These are phyloP conservation scores for Toxotes jaculatrix DNA, from an alignment of 2,113 vertebrate species.

Conservation along the genomic window DNA sequence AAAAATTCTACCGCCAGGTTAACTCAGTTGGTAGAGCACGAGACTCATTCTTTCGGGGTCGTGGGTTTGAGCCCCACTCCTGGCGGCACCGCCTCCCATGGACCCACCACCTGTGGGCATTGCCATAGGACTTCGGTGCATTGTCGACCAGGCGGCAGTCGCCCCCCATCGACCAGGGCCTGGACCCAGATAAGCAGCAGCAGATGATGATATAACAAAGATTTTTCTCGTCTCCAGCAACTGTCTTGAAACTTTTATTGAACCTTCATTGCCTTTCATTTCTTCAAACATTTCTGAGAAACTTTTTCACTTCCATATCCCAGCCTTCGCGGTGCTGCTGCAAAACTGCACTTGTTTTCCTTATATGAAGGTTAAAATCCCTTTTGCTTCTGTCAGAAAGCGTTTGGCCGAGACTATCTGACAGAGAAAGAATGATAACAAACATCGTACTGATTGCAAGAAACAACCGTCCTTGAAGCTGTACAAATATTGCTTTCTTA, in stretches of 20 bases:
- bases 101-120: no score
- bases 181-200: no score
- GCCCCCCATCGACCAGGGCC: no score
- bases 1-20: no score
- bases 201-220: no score
- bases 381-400: constrained; percentile 15
- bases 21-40: no score
- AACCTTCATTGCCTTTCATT: neutral
- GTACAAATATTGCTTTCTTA: constrained; percentile 29
- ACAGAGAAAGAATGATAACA: constrained; percentile 55
- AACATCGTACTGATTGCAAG: neutral
- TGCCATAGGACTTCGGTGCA: no score
- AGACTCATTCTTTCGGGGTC: no score
- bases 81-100: no score
- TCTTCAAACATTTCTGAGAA: neutral
- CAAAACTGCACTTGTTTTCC: constrained; percentile 13
- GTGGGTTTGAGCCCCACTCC: no score
- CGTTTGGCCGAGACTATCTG: neutral
- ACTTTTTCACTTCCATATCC: neutral
- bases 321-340: neutral
- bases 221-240: no score
- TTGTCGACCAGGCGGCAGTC: no score
- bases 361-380: constrained; percentile 6
- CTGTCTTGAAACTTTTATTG: neutral
- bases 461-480: constrained; percentile 46